Evolutionary conservation across 2,113 vertebrate genomes (phyloP).

Genomic region (Microtus richardsoni): DNA sequence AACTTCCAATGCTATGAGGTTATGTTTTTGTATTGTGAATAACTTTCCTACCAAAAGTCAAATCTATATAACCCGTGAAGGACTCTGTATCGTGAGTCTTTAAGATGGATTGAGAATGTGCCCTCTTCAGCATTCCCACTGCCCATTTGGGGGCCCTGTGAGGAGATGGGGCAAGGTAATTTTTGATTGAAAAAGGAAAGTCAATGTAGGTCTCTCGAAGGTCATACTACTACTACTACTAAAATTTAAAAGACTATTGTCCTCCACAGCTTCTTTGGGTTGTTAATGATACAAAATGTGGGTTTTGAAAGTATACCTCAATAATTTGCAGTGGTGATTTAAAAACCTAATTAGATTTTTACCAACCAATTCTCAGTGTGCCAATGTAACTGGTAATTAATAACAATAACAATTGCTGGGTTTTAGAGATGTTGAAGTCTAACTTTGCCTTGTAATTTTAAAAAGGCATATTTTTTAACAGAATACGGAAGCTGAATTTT

Average conservation of each 20-base stretch:
- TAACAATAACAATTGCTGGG: constrained; percentile 75
- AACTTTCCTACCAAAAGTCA: constrained; percentile 1
- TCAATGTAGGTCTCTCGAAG: too few species aligned
- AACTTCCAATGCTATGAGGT: background rate
- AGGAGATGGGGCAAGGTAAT: constrained; percentile 46
- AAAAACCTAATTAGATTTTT: constrained; percentile 76
- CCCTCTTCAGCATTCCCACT: background rate
- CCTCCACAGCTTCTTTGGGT: background rate
- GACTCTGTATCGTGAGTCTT: background rate
- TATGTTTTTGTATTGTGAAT: constrained; percentile 35
- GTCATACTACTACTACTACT: too few species aligned
- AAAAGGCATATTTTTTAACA: constrained; percentile 69
- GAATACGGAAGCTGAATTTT: constrained; percentile 75
- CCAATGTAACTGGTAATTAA: constrained; percentile 81
- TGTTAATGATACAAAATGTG: constrained; percentile 55
- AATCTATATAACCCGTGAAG: background rate
- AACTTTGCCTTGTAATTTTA: constrained; percentile 69
- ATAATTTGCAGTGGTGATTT: constrained; percentile 62
- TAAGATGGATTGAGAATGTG: background rate
- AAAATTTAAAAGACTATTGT: background rate
- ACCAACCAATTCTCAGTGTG: constrained; percentile 80
- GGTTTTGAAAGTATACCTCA: constrained; percentile 67
- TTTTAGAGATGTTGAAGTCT: constrained; percentile 77
- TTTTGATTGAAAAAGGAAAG: constrained; percentile 12
- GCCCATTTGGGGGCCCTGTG: background rate